Evolutionary conservation across 1,140 invertebrate genomes (phyloP).

Genomic region (Maconellicoccus hirsutus): DNA sequence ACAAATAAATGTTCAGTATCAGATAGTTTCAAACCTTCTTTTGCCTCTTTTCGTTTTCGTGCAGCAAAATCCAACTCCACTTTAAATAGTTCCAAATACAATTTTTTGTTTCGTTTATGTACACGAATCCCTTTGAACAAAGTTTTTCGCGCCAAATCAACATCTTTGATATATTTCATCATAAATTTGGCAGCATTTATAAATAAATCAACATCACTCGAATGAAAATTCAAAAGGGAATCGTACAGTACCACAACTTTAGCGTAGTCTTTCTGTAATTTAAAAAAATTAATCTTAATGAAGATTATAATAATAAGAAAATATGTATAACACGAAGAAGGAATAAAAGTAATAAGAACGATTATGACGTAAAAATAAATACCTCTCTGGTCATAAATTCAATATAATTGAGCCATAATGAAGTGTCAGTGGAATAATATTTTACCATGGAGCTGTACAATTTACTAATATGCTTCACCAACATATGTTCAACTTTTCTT

Average conservation of each 20-base stretch:
- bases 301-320: no score
- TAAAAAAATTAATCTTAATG: background rate
- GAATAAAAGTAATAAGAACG: no score
- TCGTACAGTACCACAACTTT: slow-evolving; percentile 5
- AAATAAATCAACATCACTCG: background rate
- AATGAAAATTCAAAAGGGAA: background rate
- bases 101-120: background rate
- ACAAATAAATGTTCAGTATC: no score
- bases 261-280: background rate
- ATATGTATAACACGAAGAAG: no score
- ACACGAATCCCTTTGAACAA: slow-evolving; percentile 4
- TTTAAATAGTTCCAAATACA: slow-evolving; percentile 10
- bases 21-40: background rate
- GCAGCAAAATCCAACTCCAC: slow-evolving; percentile 12
- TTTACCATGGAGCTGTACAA: background rate
- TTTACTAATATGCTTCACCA: slow-evolving; percentile 2
- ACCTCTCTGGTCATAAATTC: slow-evolving; percentile 15
- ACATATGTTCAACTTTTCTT: slow-evolving; percentile 1
- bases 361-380: no score
- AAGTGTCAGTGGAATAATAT: background rate
- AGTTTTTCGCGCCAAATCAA: slow-evolving; percentile 7
- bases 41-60: background rate
- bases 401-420: slow-evolving; percentile 10
- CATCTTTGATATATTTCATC: slow-evolving; percentile 2
- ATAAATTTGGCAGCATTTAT: slow-evolving; percentile 6